These are phyloP conservation scores for Endomychus coccineus DNA, from an alignment of 2,888 invertebrate species.

Conservation along the genomic window DNA sequence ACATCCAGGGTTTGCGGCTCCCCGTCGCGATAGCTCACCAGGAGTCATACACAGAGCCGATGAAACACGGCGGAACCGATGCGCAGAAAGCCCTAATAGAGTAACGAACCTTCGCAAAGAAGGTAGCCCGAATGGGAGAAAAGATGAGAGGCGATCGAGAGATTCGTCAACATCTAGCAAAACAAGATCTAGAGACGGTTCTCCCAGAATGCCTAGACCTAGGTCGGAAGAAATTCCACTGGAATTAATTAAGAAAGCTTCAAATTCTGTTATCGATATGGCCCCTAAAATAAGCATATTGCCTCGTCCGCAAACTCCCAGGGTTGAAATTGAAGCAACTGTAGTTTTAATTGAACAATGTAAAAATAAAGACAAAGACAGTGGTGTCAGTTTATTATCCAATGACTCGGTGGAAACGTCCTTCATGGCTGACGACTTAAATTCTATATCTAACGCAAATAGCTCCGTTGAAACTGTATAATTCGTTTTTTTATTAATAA, in stretches of 20 bases:
- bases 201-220: constrained; percentile 65
- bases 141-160: constrained; percentile 25
- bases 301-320: constrained; percentile 46
- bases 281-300: constrained; percentile 40
- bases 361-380: constrained; percentile 10
- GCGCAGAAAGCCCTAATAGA: constrained; percentile 33
- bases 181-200: constrained; percentile 59
- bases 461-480: constrained; percentile 49
- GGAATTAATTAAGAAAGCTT: constrained; percentile 63
- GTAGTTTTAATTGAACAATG: neutral
- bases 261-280: constrained; percentile 45
- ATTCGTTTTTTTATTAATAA: constrained; percentile 13
- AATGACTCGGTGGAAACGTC: constrained; percentile 65
- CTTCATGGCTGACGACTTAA: constrained; percentile 58
- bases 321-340: constrained; percentile 17
- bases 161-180: constrained; percentile 24
- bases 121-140: constrained; percentile 21
- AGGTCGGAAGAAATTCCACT: constrained; percentile 75
- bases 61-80: constrained; percentile 25
- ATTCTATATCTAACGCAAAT: constrained; percentile 33
- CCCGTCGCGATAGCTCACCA: constrained; percentile 40
- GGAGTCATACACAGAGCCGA: constrained; percentile 40
- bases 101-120: constrained; percentile 23
- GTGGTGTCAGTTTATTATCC: constrained; percentile 12
- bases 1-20: constrained; percentile 44